Conservation (phyloP, 1,140 invertebrate genomes). For the Nixonia krombeini region DNA sequence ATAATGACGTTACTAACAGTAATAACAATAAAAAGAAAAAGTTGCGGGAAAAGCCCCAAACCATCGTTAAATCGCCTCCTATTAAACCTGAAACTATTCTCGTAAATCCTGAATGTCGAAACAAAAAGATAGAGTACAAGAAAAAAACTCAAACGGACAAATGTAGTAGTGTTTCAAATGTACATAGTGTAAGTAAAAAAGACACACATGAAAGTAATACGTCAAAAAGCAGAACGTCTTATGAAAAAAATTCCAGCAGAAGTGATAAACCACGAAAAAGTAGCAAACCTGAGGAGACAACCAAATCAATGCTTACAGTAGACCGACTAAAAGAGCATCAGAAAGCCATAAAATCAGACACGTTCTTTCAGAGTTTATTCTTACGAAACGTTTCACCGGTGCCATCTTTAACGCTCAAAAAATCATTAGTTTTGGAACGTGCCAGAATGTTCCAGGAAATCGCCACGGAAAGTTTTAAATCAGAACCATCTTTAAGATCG, state of each 20-base stretch:
- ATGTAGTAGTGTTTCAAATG: slow-evolving; percentile 9
- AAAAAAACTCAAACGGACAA: slow-evolving; percentile 52
- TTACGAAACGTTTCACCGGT: slow-evolving; percentile 68
- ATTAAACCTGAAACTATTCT: slow-evolving; percentile 52
- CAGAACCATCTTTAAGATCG: slow-evolving; percentile 74
- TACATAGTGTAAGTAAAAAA: background rate
- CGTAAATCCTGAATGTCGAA: slow-evolving; percentile 23
- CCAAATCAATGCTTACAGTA: slow-evolving; percentile 51
- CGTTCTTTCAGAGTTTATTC: slow-evolving; percentile 81
- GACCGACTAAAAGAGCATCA: slow-evolving; percentile 73
- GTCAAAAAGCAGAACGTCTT: too few relatives aligned
- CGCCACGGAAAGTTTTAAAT: slow-evolving; percentile 62
- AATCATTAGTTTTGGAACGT: slow-evolving; percentile 75
- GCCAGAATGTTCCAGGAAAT: slow-evolving; percentile 76
- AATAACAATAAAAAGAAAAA: slow-evolving; percentile 43
- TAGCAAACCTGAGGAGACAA: slow-evolving; percentile 5
- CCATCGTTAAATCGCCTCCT: slow-evolving; percentile 34
- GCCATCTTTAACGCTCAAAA: slow-evolving; percentile 62
- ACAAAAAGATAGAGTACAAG: slow-evolving; percentile 55
- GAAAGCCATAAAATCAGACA: slow-evolving; percentile 74
- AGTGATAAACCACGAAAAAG: slow-evolving; percentile 12
- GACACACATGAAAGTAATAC: slow-evolving; percentile 50
- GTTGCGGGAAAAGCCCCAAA: slow-evolving; percentile 46
- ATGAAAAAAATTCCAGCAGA: too few relatives aligned
- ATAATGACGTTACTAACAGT: slow-evolving; percentile 24